Conservation (phyloP, 2,888 invertebrate species). For the Gari tellinella region DNA sequence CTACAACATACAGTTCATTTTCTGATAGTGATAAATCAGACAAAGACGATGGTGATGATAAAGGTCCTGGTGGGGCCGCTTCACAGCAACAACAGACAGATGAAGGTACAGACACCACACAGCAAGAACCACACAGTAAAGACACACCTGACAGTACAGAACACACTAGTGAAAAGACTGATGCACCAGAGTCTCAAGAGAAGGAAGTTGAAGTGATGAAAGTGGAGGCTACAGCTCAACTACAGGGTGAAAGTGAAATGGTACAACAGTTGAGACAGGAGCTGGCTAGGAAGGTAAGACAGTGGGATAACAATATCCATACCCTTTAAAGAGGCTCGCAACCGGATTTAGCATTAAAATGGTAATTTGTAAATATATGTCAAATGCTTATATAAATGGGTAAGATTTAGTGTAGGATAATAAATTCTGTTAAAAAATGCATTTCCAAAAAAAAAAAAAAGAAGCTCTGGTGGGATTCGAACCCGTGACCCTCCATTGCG, state of each 20-base stretch:
- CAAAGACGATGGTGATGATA: slow-evolving; percentile 44
- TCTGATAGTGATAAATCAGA: slow-evolving; percentile 33
- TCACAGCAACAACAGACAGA: slow-evolving; percentile 8
- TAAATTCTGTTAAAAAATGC: no score
- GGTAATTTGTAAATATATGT: no score
- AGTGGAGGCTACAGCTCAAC: not conserved
- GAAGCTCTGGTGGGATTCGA: no score
- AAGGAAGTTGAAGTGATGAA: slow-evolving; percentile 4
- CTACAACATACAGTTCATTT: slow-evolving; percentile 13
- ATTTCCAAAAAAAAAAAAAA: no score
- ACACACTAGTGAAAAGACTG: slow-evolving; percentile 22
- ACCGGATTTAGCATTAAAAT: no score
- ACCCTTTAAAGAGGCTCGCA: no score
- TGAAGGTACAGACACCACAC: slow-evolving; percentile 7
- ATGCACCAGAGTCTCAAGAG: slow-evolving; percentile 10
- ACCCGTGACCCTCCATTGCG: no score
- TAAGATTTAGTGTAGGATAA: no score
- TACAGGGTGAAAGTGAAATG: slow-evolving; percentile 16
- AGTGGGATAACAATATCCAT: no score
- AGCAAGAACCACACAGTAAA: no score
- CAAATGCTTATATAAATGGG: no score
- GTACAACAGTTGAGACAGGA: slow-evolving; percentile 43
- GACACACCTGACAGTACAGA: not conserved
- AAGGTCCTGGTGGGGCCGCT: slow-evolving; percentile 34
- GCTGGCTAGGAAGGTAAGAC: slow-evolving; percentile 29